These are phyloP conservation scores for Condylostylus longicornis DNA, from an alignment of 1,140 invertebrate genomes.

Conservation along the genomic window DNA sequence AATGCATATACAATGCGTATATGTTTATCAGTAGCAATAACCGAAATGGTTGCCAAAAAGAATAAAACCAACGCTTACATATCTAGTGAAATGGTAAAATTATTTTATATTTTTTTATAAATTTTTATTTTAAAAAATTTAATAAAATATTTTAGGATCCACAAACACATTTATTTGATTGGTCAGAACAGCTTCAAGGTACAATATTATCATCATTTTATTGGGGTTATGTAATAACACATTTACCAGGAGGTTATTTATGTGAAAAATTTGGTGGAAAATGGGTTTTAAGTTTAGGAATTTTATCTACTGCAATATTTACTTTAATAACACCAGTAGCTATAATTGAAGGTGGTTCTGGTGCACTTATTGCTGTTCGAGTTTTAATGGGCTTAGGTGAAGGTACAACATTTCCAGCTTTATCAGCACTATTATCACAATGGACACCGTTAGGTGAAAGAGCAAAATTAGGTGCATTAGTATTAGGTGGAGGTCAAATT, in stretches of 20 bases:
- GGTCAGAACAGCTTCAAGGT: slow-evolving; percentile 34
- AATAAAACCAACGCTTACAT: slow-evolving; percentile 12
- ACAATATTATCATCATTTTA: slow-evolving; percentile 41
- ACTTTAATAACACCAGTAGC: slow-evolving; percentile 51
- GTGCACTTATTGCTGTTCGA: slow-evolving; percentile 45
- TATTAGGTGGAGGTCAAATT: slow-evolving; percentile 53
- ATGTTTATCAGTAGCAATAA: slow-evolving; percentile 77
- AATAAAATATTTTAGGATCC: no score
- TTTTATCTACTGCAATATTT: slow-evolving; percentile 56
- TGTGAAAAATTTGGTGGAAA: slow-evolving; percentile 66
- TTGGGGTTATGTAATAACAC: slow-evolving; percentile 42
- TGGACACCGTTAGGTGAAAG: slow-evolving; percentile 61
- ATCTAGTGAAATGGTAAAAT: background rate
- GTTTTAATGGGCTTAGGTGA: slow-evolving; percentile 54
- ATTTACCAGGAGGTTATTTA: slow-evolving; percentile 44
- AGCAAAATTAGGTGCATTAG: slow-evolving; percentile 54
- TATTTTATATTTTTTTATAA: background rate
- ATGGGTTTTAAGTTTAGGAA: slow-evolving; percentile 54
- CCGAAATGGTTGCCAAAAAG: slow-evolving; percentile 55
- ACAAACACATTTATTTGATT: no score
- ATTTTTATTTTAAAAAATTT: no score
- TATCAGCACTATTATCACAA: slow-evolving; percentile 54
- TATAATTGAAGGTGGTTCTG: slow-evolving; percentile 40
- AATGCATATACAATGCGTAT: slow-evolving; percentile 81
- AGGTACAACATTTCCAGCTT: slow-evolving; percentile 61